Evolutionary conservation across 2,797 vertebrate species (phyloP), one percentile per base, ranked within the genome.

Genomic region (Delichon dasypus): DNA sequence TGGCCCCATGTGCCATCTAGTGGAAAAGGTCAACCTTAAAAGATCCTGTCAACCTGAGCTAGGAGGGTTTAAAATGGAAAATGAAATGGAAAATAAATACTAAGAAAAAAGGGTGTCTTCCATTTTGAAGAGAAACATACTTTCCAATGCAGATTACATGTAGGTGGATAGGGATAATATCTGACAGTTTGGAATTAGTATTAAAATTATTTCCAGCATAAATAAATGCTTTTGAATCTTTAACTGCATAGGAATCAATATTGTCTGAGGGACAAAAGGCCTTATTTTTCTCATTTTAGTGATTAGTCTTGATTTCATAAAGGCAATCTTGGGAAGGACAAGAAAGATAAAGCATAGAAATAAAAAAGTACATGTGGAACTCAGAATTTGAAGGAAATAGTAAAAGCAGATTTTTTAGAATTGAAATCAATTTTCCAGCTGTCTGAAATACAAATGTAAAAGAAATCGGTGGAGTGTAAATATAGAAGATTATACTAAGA

Each of bases 1-100:
- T 91, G 62, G 85, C 85, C 88, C 94, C 88, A 94, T 75, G 85
- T 96, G 94, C 96, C 94, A 96, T 92, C 94, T 96, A 96, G 96
- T 95, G 96, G 94, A 95, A 95, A 95, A 94, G 93, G 93, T 93
- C 90, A 95, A 78, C n/a, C 38, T 89, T 83, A 71, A 88, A 93
- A 89, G 42, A 88, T 75, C 38, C 38, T 36, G 44, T 72, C 85
- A 91, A 45, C 62, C 29, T 66, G 54, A 89, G 54, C 38, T 45
- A 83, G 16, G 10, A 83, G 19, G 6, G 13, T 36, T 79, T 76
- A 44, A 5, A 53, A 6, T 14, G 45, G 32, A 74, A 94, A 79
- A 89, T 29, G 20, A 70, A 90, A 73, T 19, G 9, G 19, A 36
- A 50, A 44, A 76, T 17, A 71, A 50, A 48, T 9, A 8, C 4